Base-by-base conservation (phyloP, 2,113 vertebrate genomes). In the Pithys albifrons region DNA sequence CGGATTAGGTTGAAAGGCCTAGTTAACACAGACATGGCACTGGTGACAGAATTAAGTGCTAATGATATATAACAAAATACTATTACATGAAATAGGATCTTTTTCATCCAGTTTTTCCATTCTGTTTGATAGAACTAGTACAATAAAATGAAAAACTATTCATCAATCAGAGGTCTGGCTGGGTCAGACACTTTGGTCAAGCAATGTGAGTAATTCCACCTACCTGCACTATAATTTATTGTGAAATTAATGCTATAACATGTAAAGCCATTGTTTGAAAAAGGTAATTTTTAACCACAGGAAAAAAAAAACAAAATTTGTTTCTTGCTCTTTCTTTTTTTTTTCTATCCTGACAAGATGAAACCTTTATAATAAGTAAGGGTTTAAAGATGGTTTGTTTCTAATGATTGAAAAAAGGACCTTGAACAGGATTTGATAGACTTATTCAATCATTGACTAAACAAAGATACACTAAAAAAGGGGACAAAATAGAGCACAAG, bases 131-230 rank as follows among this genome's bases (percentile, higher is more conserved):
- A 92, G 75, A 43, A 64, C 41, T 69, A 43, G 70, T 37, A 85
- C 67, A 90, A 89, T 82, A 96, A 96, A 97, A 96, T 93, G 94
- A 95, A 97, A 97, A 93, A 61, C 86, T 93, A 78, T 94, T 96
- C 95, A 96, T 97, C 91, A 97, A 88, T 95, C 91, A 93, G 93
- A 75, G 78, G 84, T 95, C 92, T 95, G 85, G 29, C 49, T 83
- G 76, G 95, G 93, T 97, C 96, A 97, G 77, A 70, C 77, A 71
- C 65, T 95, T 91, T 87, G 92, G 94, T 96, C 95, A 95, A 96
- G 88, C 61, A 78, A 74, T 91, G 48, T 84, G 95, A 95, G 85
- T 91, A 91, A 95, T 97, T 97, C 80, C n/a, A 65, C 66, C 45
- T 91, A 94, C 83, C 88, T 95, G 67, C 19, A 65, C 52, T 80